Evolutionary conservation across 2,797 vertebrate genomes (phyloP).

Genomic region (Phataginus tricuspis): DNA sequence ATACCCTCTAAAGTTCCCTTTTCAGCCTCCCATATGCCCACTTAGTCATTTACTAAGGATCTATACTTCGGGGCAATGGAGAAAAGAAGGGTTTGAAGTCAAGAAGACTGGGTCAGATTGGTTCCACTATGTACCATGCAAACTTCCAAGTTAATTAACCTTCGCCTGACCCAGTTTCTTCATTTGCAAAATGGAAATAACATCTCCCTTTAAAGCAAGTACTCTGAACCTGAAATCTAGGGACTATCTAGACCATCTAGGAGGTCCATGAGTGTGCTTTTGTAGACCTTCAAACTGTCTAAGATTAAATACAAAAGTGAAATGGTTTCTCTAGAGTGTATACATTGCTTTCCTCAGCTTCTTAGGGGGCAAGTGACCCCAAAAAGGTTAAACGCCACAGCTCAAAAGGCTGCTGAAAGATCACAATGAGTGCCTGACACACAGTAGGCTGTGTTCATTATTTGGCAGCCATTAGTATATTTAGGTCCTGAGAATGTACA

Average conservation of each 20-base stretch:
- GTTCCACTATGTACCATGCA: too few relatives aligned
- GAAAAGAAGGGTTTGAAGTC: neutral
- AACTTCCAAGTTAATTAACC: neutral
- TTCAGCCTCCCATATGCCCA: too few relatives aligned
- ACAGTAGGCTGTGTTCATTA: too few relatives aligned
- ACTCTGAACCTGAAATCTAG: neutral
- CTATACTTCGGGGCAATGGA: neutral
- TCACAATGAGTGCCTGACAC: fast-evolving
- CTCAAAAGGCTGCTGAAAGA: neutral
- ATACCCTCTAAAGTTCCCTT: neutral
- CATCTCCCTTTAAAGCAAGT: neutral
- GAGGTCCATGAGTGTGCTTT: fast-evolving
- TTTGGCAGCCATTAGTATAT: neutral
- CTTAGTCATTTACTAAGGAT: neutral
- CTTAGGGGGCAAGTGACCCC: neutral
- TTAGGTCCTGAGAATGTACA: neutral
- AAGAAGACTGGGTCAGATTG: neutral
- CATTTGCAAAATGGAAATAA: neutral
- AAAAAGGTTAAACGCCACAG: fast-evolving
- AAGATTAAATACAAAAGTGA: neutral
- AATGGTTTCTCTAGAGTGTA: neutral
- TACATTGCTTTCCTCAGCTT: neutral
- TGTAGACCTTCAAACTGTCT: neutral
- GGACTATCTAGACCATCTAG: too few relatives aligned
- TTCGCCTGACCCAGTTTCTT: neutral